Evolutionary conservation across 2,888 invertebrate species (phyloP).

Genomic region (Antheraea yamamai): DNA sequence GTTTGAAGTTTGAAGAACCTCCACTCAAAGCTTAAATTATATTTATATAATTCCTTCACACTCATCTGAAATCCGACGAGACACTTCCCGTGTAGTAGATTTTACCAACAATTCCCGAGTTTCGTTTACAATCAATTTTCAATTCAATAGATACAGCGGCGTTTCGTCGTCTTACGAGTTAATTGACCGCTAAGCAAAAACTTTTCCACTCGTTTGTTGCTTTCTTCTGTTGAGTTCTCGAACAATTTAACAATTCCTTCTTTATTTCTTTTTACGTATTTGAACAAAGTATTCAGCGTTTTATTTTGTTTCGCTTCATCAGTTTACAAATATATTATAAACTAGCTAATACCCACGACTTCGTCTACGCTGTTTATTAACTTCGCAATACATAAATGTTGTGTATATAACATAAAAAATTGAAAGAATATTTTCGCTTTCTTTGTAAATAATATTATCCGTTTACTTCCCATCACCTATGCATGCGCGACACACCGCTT

Average conservation of each 20-base stretch:
- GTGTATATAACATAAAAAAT: too few species aligned
- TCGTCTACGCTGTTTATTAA: too few species aligned
- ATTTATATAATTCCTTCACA: not conserved
- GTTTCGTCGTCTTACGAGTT: not conserved
- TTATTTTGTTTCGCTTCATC: not conserved
- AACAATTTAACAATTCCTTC: constrained; percentile 2
- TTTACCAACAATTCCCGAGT: constrained; percentile 24
- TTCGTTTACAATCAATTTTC: constrained; percentile 54
- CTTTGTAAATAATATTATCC: too few species aligned
- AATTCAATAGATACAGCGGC: constrained; percentile 38
- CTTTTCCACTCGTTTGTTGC: constrained; percentile 9
- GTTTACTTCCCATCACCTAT: too few species aligned
- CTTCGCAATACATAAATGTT: too few species aligned
- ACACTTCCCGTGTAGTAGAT: not conserved
- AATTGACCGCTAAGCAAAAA: constrained; percentile 14
- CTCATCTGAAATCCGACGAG: not conserved
- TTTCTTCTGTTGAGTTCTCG: not conserved
- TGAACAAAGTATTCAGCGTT: not conserved
- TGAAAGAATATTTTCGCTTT: too few species aligned
- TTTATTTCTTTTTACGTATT: not conserved
- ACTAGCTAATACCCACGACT: not conserved
- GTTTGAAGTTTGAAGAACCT: not conserved
- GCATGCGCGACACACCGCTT: too few species aligned
- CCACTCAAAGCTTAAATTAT: not conserved
- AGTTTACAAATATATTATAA: not conserved